Conservation (phyloP, 2,888 invertebrate genomes). For the Dicycla oo region DNA sequence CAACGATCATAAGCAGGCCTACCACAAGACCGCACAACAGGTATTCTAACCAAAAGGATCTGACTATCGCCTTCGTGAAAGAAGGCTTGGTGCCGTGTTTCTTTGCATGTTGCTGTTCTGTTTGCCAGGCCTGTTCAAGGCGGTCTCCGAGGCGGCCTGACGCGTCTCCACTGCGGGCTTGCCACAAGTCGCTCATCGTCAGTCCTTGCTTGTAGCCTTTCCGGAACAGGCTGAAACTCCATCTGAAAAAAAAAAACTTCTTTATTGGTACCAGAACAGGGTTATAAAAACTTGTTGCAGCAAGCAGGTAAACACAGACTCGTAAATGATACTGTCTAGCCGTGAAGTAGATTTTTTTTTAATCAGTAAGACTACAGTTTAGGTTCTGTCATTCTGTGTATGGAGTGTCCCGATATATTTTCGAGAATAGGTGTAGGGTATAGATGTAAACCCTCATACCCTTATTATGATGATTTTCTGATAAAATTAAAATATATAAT, state of each 20-base stretch:
- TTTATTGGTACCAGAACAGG: background rate
- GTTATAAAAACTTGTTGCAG: background rate
- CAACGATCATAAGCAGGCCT: conserved; percentile 43
- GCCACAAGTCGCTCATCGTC: conserved; percentile 90
- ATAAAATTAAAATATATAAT: background rate
- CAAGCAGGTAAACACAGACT: background rate
- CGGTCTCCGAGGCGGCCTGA: conserved; percentile 90
- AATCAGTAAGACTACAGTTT: background rate
- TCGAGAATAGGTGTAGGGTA: background rate
- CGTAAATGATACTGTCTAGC: background rate
- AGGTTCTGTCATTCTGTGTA: background rate
- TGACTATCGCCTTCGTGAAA: conserved; percentile 86
- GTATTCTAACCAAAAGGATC: conserved; percentile 88
- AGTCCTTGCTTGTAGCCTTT: conserved; percentile 90
- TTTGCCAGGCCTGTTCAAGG: conserved; percentile 90
- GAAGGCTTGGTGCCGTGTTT: conserved; percentile 84
- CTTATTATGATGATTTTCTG: background rate
- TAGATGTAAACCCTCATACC: background rate
- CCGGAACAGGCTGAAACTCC: conserved; percentile 84
- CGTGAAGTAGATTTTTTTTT: background rate
- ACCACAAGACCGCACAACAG: conserved; percentile 86
- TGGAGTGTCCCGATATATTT: background rate
- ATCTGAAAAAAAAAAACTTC: conserved; percentile 58
- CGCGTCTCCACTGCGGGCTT: conserved; percentile 87
- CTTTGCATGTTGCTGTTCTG: conserved; percentile 82